These are phyloP conservation scores for Orthonyx spaldingii DNA, from an alignment of 2,113 vertebrate genomes.

Conservation along the genomic window DNA sequence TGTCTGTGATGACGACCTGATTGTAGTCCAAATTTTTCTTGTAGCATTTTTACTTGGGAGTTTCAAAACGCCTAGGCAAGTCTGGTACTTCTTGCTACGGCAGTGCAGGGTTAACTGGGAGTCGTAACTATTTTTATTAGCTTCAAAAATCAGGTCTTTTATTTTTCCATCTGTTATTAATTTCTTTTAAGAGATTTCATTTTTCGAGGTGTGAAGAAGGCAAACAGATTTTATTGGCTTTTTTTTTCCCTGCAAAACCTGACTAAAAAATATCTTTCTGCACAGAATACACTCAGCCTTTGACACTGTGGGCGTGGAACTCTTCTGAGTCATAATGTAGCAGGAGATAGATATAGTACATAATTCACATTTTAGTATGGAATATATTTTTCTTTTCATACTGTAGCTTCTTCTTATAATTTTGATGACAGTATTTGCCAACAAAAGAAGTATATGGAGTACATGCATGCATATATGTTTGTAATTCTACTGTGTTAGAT, in stretches of 20 bases:
- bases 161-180: constrained; percentile 15
- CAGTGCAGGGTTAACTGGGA: background rate
- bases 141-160: background rate
- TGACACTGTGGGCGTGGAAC: background rate
- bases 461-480: too few relatives aligned
- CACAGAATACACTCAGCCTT: background rate
- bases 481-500: background rate
- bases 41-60: background rate
- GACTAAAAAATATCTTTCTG: background rate
- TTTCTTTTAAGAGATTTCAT: background rate
- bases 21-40: background rate
- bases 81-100: background rate
- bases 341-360: background rate
- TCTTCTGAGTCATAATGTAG: background rate
- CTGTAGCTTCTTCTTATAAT: background rate
- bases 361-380: background rate
- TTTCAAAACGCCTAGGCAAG: background rate
- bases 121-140: background rate
- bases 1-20: background rate
- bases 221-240: background rate
- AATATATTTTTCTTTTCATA: background rate
- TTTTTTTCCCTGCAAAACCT: background rate
- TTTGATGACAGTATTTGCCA: background rate
- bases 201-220: background rate
- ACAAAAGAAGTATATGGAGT: background rate